Evolutionary conservation across 2,888 invertebrate species (phyloP).

Genomic region (Griposia aprilina): DNA sequence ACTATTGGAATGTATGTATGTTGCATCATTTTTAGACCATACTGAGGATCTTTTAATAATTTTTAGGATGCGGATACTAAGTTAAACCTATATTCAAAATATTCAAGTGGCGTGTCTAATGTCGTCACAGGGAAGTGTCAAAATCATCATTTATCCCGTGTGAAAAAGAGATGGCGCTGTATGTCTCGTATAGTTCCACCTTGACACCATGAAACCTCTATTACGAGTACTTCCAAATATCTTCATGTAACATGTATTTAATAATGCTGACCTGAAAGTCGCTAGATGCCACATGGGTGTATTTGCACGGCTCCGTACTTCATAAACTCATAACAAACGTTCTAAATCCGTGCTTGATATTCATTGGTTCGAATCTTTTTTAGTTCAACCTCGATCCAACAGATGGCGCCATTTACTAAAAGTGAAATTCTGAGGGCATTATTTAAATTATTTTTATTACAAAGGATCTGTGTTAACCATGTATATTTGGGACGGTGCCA

Average conservation of each 20-base stretch:
- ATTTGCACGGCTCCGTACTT: neutral
- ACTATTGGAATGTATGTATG: conserved; percentile 22
- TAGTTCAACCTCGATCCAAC: conserved; percentile 19
- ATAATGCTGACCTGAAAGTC: neutral
- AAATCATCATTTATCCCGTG: neutral
- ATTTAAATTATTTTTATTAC: conserved; percentile 9
- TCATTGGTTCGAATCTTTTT: neutral
- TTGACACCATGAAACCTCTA: neutral
- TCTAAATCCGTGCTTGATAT: neutral
- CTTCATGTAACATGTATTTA: neutral
- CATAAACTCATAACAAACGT: neutral
- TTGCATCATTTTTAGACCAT: conserved; percentile 32
- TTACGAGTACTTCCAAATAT: neutral
- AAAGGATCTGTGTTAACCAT: conserved; percentile 23
- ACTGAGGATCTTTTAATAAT: neutral
- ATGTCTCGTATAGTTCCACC: neutral
- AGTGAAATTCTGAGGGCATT: conserved; percentile 19
- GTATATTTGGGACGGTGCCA: neutral
- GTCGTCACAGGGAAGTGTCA: neutral
- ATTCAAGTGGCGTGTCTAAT: neutral
- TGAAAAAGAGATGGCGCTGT: conserved; percentile 37
- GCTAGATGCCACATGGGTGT: neutral
- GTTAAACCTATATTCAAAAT: conserved; percentile 8
- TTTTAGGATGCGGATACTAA: neutral
- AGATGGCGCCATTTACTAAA: conserved; percentile 47